These are phyloP conservation scores for Caenorhabditis brenneri DNA, from an alignment of 1,140 invertebrate species.

Conservation along the genomic window DNA sequence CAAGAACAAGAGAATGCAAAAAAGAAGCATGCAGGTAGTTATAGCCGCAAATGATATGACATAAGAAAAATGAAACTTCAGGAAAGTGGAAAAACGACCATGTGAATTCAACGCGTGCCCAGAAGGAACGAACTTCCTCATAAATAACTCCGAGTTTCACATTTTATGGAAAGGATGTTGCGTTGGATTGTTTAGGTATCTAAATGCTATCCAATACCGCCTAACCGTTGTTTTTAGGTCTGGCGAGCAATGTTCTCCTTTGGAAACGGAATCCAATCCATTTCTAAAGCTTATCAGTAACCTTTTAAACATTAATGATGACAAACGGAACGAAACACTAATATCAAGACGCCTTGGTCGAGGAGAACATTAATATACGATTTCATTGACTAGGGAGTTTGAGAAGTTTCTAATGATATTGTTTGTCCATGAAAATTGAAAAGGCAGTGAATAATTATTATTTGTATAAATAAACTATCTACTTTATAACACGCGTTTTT, in stretches of 20 bases:
- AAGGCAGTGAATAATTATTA: no score
- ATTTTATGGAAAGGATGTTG: slow-evolving; percentile 70
- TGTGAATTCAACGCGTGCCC: slow-evolving; percentile 68
- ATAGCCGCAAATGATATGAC: not conserved
- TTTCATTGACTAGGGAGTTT: no score
- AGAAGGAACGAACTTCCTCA: slow-evolving; percentile 66
- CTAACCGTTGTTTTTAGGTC: slow-evolving; percentile 54
- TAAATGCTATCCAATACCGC: not conserved
- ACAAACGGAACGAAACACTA: slow-evolving; percentile 46
- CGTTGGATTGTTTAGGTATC: slow-evolving; percentile 62
- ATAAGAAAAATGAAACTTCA: not conserved
- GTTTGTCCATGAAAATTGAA: no score
- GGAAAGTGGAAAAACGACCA: slow-evolving; percentile 64
- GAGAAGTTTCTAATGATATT: no score
- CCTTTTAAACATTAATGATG: slow-evolving; percentile 52
- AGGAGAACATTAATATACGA: slow-evolving; percentile 32
- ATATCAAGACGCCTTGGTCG: slow-evolving; percentile 21
- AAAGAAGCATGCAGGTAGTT: slow-evolving; percentile 23
- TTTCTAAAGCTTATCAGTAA: slow-evolving; percentile 56
- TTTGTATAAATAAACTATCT: no score
- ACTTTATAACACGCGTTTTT: no score
- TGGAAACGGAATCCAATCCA: slow-evolving; percentile 61
- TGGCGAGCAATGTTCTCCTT: slow-evolving; percentile 53
- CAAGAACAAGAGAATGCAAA: slow-evolving; percentile 59
- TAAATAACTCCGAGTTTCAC: slow-evolving; percentile 70